These are phyloP conservation scores for Perca flavescens DNA, from an alignment of 2,113 vertebrate species.

Conservation along the genomic window DNA sequence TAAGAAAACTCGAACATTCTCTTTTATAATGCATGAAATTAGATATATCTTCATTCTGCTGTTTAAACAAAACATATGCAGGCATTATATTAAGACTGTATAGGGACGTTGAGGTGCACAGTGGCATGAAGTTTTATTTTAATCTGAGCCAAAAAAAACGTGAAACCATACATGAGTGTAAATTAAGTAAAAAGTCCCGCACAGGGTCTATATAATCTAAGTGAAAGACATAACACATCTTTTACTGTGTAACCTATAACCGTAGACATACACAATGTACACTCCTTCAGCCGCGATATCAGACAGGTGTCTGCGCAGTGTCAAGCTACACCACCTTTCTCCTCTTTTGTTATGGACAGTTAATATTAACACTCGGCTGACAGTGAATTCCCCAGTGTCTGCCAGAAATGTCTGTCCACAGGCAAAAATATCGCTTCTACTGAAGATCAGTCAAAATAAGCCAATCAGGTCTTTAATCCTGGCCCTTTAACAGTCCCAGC, in stretches of 20 bases:
- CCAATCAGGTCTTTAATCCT: conserved; percentile 69
- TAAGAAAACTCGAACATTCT: not conserved
- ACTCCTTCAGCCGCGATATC: conserved; percentile 48
- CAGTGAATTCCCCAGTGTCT: conserved; percentile 55
- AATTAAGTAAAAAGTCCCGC: conserved; percentile 28
- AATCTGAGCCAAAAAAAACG: not conserved
- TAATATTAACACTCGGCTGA: conserved; percentile 70
- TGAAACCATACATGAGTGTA: conserved; percentile 28
- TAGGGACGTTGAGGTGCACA: not conserved
- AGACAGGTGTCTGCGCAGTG: conserved; percentile 59
- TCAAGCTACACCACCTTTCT: conserved; percentile 53
- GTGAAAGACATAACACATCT: conserved; percentile 58
- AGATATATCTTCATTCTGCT: not conserved
- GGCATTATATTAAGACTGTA: not conserved
- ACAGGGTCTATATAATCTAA: conserved; percentile 39
- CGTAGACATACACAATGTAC: conserved; percentile 25
- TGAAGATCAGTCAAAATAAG: conserved; percentile 75
- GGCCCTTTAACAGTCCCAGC: conserved; percentile 55
- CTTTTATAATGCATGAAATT: not conserved
- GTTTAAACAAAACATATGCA: not conserved
- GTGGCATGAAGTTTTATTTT: not conserved
- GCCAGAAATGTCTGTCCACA: conserved; percentile 62
- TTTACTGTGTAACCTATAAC: conserved; percentile 37
- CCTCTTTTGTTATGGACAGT: conserved; percentile 61
- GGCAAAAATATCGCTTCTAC: conserved; percentile 61